Evolutionary conservation across 1,140 invertebrate genomes (phyloP).

Genomic region (Bicyclus anynana): DNA sequence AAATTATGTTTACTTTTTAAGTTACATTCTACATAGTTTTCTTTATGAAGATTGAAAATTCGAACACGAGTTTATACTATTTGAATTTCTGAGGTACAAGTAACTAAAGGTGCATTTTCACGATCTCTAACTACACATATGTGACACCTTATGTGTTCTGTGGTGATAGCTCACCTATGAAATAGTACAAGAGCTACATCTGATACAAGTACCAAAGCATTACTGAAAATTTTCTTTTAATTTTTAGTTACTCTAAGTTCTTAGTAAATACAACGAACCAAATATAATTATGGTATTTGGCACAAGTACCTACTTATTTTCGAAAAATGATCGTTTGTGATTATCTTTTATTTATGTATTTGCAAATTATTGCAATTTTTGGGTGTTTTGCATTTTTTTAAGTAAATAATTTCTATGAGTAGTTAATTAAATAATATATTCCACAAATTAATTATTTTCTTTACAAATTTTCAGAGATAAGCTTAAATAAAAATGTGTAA

Average conservation of each 20-base stretch:
- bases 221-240: not conserved
- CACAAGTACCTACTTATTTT: conserved; percentile 16
- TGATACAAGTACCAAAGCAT: conserved; percentile 10
- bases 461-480: not conserved
- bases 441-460: not conserved
- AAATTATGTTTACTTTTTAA: conserved; percentile 29
- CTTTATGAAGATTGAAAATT: conserved; percentile 51
- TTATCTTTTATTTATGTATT: not conserved
- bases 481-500: not conserved
- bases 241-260: conserved; percentile 12
- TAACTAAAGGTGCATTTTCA: conserved; percentile 16
- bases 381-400: not conserved
- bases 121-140: conserved; percentile 14
- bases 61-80: conserved; percentile 32
- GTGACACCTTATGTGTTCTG: too few species aligned
- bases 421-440: conserved; percentile 2
- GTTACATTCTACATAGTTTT: conserved; percentile 21
- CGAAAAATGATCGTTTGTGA: conserved; percentile 3
- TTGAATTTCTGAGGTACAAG: conserved; percentile 14
- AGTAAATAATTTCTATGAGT: not conserved
- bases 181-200: conserved; percentile 17
- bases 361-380: not conserved
- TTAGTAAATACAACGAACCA: conserved; percentile 18
- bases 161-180: conserved; percentile 24
- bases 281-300: conserved; percentile 19